phyloP scores from a whole-genome alignment of 2,113 vertebrate species.

The Climacteris rufus region DNA sequence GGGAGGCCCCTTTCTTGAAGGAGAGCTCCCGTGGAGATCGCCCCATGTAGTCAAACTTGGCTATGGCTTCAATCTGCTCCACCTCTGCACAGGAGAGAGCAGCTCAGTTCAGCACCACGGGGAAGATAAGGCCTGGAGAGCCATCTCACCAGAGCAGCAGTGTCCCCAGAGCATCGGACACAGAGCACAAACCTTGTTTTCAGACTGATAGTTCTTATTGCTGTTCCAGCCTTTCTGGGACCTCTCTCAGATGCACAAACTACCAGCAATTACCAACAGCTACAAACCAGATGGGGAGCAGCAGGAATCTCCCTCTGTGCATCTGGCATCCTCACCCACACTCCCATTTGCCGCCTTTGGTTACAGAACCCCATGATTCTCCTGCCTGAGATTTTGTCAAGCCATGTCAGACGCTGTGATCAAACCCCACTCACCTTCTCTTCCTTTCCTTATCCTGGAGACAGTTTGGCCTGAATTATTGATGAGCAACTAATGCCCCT shows the following conservation, averaged over 20 bases:
- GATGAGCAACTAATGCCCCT: neutral
- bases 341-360: neutral
- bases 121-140: neutral
- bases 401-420: neutral
- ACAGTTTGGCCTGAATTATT: neutral
- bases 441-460: neutral
- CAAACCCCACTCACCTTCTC: neutral
- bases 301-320: neutral
- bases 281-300: neutral
- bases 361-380: neutral
- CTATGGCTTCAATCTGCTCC: conserved; percentile 97
- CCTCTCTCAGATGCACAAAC: neutral
- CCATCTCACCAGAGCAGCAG: neutral
- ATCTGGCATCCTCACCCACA: neutral
- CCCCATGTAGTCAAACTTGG: conserved; percentile 96
- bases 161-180: neutral
- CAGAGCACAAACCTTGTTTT: neutral
- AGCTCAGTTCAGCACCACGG: neutral
- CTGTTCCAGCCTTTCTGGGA: neutral
- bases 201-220: neutral
- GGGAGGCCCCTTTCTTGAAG: conserved; percentile 96
- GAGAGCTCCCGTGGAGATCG: conserved; percentile 92
- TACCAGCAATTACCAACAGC: neutral
- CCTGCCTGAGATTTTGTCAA: neutral
- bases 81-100: conserved; percentile 78